These are phyloP conservation scores for Lepidurus arcticus DNA, from an alignment of 1,140 invertebrate species.

Conservation along the genomic window DNA sequence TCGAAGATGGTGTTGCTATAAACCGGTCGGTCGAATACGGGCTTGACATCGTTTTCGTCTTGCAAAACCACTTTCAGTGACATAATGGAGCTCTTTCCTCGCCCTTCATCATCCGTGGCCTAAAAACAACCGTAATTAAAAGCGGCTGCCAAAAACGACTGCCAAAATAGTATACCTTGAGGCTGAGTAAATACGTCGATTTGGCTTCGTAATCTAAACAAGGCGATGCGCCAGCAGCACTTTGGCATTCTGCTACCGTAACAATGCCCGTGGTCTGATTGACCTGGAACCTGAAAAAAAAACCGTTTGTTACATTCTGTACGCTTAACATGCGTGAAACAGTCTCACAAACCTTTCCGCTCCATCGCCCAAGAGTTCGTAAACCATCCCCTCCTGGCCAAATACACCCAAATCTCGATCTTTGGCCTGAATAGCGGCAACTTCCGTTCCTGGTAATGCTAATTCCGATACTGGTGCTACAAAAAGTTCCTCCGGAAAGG, in stretches of 20 bases:
- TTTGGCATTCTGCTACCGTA: conserved; percentile 68
- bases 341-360: conserved; percentile 54
- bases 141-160: conserved; percentile 6
- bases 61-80: conserved; percentile 68
- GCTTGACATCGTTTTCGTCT: conserved; percentile 83
- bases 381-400: conserved; percentile 73
- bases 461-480: conserved; percentile 65
- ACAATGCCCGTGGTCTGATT: conserved; percentile 73
- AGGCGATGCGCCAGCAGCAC: conserved; percentile 52
- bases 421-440: conserved; percentile 68
- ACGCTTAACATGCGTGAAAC: too few relatives aligned
- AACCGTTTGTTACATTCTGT: too few relatives aligned
- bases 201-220: conserved; percentile 85
- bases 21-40: conserved; percentile 62
- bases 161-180: conserved; percentile 56
- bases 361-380: conserved; percentile 75
- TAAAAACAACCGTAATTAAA: conserved; percentile 42
- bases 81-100: conserved; percentile 66
- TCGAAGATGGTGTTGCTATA: conserved; percentile 78
- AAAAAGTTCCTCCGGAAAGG: conserved; percentile 68
- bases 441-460: conserved; percentile 59
- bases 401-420: conserved; percentile 77
- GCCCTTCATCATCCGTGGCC: conserved; percentile 77
- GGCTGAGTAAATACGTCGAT: conserved; percentile 74
- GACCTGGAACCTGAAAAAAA: conserved; percentile 59